Evolutionary conservation across 2,797 vertebrate genomes (phyloP), one percentile per base, ranked within the genome.

Genomic region (Chiloscyllium punctatum): DNA sequence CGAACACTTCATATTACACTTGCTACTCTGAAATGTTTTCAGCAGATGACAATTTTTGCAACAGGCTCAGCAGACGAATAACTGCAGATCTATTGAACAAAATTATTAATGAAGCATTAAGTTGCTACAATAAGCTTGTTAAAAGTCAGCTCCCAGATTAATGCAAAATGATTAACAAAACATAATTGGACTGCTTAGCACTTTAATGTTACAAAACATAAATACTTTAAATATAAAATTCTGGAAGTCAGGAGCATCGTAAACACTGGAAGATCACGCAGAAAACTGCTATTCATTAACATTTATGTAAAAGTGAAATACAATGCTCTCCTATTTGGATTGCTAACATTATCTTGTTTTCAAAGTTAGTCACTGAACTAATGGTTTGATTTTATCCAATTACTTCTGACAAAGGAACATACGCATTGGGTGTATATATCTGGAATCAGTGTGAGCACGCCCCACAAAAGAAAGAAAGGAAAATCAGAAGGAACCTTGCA

Each of bases 111-210:
- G 33, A 95, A 95, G 71, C 71, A 77, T 72, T 23, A 53, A 95
- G 68, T 94, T 94, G 69, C 71, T 77, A 74, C 42, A 51, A 77
- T 95, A 95, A 95, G 53, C 42, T 95, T 57, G 72, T 51, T 95
- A 51, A 4, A 95, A 51, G 48, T 51, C 71, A 74, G 27, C 71
- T 77, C 71, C 48, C 71, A 77, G 94, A 74, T 6, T 94, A 77
- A 57, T n/a, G n/a, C 90, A 92, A 68, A 69, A 92, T 42, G 21
- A 92, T 92, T 13, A 94, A 30, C 94, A 95, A 95, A 95, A 48
- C 71, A 74, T 53, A 95, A 95, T 18, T 92, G 90, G 30, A 90
- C 87, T 62, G 53, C 57, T 66, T 53, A 92, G 68, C 23, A 21
- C 68, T 69, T 92, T 62, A 62, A 68, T 69, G 33, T 62, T 91